Base-by-base conservation (phyloP, 2,888 invertebrate genomes). In the Brenthis ino region DNA sequence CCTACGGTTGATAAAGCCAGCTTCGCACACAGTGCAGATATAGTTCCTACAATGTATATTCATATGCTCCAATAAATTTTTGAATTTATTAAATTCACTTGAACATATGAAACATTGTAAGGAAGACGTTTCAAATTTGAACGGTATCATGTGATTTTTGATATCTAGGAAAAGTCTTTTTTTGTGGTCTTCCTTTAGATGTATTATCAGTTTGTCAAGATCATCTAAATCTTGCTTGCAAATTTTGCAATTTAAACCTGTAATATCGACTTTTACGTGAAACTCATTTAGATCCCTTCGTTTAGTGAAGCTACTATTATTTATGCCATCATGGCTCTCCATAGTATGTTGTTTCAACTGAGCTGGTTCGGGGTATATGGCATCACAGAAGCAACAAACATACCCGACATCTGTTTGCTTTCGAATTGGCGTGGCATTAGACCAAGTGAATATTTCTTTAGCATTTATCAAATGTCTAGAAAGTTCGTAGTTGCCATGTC, bases 11-110 rank as follows among this genome's bases (percentile, higher is more conserved):
- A 86, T 79, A 65, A 83, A 87, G 0, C 83, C 83, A 4, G 82
- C 80, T 3, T 81, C 81, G 53, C 88, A 89, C 4, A 80, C 75
- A 3, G 80, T 77, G 57, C 88, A 89, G 11, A 83, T 67, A 53
- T 81, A 87, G 70, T 89, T 87, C 6, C 82, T 79, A n/a, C 79
- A 86, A 74, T 88, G 89, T 0, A 75, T 76, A 65, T 87, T 86
- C 87, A 89, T 88, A 33, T 88, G 88, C 63, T 85, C 83, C 13
- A 82, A 80, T 3, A 88, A 70, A 47, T 61, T 70, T 71, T 73
- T 75, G 50, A 78, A 77, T 50, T 70, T 70, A 8, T 65, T 64
- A 33, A 75, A 77, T 50, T 57, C 64, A 1, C 60, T 64, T 2
- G 55, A 66, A 58, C 89, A 89, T 1, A 82, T 64, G 3, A 75